Percentiles rank a stretch among this genome's conserved stretches.
phyloP scores from a whole-genome alignment of 92 coral and sea anemone genomes.

The Desmophyllum pertusum region DNA sequence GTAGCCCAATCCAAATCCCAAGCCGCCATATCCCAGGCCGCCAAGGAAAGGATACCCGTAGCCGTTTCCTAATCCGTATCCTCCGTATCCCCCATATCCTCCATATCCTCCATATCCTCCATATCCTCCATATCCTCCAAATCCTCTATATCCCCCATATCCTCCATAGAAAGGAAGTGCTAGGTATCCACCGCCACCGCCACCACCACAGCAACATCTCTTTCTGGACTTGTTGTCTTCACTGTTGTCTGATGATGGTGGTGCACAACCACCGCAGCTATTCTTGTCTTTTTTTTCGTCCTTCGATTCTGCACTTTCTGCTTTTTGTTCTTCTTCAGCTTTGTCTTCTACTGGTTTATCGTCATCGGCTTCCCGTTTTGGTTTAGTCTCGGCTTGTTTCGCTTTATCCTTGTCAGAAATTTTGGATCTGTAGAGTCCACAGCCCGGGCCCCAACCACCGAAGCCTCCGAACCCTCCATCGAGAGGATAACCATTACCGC shows the following conservation, averaged over 20 bases:
- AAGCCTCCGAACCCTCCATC: slow-evolving; percentile 54
- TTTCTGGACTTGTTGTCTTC: slow-evolving; percentile 29
- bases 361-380: slow-evolving; percentile 30
- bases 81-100: slow-evolving; percentile 50
- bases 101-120: slow-evolving; percentile 35
- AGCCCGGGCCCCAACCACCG: slow-evolving; percentile 63
- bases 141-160: slow-evolving; percentile 38
- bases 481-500: slow-evolving; percentile 43
- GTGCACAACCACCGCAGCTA: slow-evolving; percentile 71
- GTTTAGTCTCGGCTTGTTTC: slow-evolving; percentile 12
- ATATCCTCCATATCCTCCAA: slow-evolving; percentile 38
- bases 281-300: slow-evolving; percentile 54
- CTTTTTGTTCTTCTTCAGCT: slow-evolving; percentile 33
- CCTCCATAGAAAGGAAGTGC: slow-evolving; percentile 51
- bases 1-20: slow-evolving; percentile 65
- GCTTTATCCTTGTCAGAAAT: slow-evolving; percentile 31
- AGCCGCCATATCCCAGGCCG: slow-evolving; percentile 65
- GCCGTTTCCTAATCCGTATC: slow-evolving; percentile 54
- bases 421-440: slow-evolving; percentile 51
- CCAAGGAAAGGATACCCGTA: slow-evolving; percentile 52
- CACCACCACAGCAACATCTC: slow-evolving; percentile 52
- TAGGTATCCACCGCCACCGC: slow-evolving; percentile 51
- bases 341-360: slow-evolving; percentile 22
- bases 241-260: slow-evolving; percentile 46
- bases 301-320: slow-evolving; percentile 35